Percentiles rank a stretch among this genome's conserved stretches.
Evolutionary conservation across 1,140 invertebrate genomes (phyloP).

Genomic region (Luehdorfia chinensis): DNA sequence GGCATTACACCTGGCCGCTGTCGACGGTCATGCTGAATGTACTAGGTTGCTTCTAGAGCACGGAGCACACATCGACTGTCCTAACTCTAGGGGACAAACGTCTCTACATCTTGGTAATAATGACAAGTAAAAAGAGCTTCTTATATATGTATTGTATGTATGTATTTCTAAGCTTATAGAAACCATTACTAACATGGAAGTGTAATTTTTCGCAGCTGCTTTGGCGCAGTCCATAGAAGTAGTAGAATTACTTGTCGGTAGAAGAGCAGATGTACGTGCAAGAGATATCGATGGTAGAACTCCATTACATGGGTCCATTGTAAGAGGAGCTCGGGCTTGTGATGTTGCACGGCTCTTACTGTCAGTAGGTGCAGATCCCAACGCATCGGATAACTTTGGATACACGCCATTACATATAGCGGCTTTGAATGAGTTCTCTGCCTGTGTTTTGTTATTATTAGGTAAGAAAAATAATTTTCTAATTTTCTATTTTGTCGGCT

Average conservation of each 20-base stretch:
- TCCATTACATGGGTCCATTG: conserved; percentile 87
- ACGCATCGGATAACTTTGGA: conserved; percentile 86
- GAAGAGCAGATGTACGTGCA: conserved; percentile 80
- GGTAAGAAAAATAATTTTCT: no score
- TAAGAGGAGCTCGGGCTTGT: conserved; percentile 84
- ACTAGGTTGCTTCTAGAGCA: conserved; percentile 83
- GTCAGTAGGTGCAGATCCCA: conserved; percentile 85
- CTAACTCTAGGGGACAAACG: conserved; percentile 85
- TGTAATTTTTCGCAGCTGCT: conserved; percentile 82
- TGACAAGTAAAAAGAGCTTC: no score
- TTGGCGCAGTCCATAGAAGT: conserved; percentile 86
- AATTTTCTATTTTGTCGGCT: no score
- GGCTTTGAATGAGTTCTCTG: conserved; percentile 89
- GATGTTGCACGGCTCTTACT: conserved; percentile 83
- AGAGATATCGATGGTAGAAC: conserved; percentile 84
- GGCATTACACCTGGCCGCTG: conserved; percentile 88
- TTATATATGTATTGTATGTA: not conserved
- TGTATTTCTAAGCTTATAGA: no score
- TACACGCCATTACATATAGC: conserved; percentile 90
- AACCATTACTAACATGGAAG: not conserved
- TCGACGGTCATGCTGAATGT: conserved; percentile 87
- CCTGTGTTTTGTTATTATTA: conserved; percentile 85
- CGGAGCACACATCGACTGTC: conserved; percentile 82
- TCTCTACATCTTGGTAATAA: conserved; percentile 82
- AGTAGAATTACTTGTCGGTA: conserved; percentile 81